These are phyloP conservation scores for Euplagia quadripunctaria DNA, from an alignment of 2,888 invertebrate species.

Conservation along the genomic window DNA sequence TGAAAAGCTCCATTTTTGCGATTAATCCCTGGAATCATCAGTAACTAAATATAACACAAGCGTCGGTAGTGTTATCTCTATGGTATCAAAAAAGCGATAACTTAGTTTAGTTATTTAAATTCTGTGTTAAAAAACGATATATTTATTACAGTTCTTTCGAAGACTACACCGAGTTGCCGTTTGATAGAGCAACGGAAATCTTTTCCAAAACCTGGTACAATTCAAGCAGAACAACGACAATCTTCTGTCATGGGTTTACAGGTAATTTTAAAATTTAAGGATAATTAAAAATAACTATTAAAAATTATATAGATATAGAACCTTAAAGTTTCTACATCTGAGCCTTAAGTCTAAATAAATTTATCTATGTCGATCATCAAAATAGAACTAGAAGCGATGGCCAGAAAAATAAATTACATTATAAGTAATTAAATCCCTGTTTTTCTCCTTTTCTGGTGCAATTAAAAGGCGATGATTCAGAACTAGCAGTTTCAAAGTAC, in stretches of 20 bases:
- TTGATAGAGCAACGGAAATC: constrained; percentile 63
- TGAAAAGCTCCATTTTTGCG: background rate
- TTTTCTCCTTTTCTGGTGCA: too few relatives aligned
- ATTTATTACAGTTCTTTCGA: constrained; percentile 67
- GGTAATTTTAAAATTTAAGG: constrained; percentile 53
- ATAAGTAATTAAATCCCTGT: too few relatives aligned
- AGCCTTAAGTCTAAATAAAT: background rate
- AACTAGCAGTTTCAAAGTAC: too few relatives aligned
- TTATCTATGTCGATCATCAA: too few relatives aligned
- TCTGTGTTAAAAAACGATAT: background rate
- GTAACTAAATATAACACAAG: background rate
- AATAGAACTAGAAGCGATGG: too few relatives aligned
- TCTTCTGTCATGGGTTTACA: constrained; percentile 76
- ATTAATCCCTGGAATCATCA: background rate
- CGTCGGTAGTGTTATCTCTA: background rate
- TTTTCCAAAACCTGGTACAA: constrained; percentile 70
- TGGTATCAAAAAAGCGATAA: background rate
- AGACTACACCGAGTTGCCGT: constrained; percentile 68
- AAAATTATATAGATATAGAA: background rate
- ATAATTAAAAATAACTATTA: background rate
- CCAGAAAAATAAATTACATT: too few relatives aligned
- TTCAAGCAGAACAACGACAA: constrained; percentile 59
- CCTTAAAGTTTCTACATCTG: background rate
- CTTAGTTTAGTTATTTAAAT: background rate
- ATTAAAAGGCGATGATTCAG: too few relatives aligned